Percentiles rank a stretch among this genome's conserved stretches.
These are phyloP conservation scores for Oxycera nigricornis DNA, from an alignment of 2,888 invertebrate genomes.

Conservation along the genomic window DNA sequence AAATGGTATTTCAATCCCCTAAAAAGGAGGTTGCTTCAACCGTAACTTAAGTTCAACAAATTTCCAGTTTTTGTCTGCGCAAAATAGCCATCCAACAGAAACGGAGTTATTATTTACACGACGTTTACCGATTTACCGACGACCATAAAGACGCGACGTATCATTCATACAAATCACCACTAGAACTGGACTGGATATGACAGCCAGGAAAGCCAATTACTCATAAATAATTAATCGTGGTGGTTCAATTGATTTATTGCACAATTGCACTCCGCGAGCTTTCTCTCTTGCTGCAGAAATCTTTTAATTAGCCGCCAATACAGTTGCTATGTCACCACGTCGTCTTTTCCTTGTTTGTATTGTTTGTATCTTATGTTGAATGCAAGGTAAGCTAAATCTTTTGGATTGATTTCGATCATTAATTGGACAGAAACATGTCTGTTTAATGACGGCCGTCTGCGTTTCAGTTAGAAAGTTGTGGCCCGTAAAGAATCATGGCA, in stretches of 20 bases:
- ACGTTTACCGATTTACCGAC: slow-evolving; percentile 19
- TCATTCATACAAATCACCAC: slow-evolving; percentile 33
- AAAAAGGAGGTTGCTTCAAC: slow-evolving; percentile 5
- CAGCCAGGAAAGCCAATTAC: slow-evolving; percentile 42
- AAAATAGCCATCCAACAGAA: not conserved
- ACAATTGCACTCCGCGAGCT: slow-evolving; percentile 31
- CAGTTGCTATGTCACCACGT: not conserved
- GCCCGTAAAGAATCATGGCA: slow-evolving; percentile 11
- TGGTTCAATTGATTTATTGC: slow-evolving; percentile 45
- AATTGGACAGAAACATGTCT: slow-evolving; percentile 36
- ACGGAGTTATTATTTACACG: slow-evolving; percentile 25
- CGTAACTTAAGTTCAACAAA: not conserved
- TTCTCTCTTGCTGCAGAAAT: slow-evolving; percentile 32
- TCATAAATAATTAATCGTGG: slow-evolving; percentile 46
- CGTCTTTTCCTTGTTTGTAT: slow-evolving; percentile 5
- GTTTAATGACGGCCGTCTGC: slow-evolving; percentile 2
- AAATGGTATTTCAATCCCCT: not conserved
- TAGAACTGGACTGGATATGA: slow-evolving; percentile 8
- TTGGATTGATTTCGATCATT: slow-evolving; percentile 35
- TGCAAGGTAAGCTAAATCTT: slow-evolving; percentile 27
- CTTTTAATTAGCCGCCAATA: slow-evolving; percentile 41
- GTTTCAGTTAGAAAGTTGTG: slow-evolving; percentile 6
- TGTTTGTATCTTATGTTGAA: slow-evolving; percentile 19
- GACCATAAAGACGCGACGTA: slow-evolving; percentile 3
- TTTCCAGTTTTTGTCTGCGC: not conserved